Evolutionary conservation across 2,888 invertebrate genomes (phyloP), one percentile per base, ranked within the genome.

Genomic region (Camponotus fellah): DNA sequence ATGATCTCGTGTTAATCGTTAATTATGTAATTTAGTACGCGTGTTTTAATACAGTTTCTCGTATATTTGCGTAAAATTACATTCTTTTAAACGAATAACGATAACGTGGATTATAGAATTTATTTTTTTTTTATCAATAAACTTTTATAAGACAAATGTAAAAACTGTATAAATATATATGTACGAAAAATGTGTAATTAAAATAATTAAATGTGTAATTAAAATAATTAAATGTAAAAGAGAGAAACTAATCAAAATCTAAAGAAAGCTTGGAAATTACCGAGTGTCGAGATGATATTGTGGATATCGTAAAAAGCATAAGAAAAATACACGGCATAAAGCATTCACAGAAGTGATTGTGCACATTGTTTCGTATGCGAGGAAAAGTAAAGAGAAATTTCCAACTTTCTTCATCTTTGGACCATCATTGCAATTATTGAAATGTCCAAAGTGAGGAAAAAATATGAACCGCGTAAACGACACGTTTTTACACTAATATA

Each of bases 381-480:
- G 17, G 21, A 76, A 76, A 65, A 34, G 62, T 43, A 43, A 32
- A 74, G 74, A 74, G 74, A 74, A 62, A 74, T 74, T 62, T 32
- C n/a, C 43, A 12, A 62, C 60, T 43, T 62, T 74, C 32, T n/a
- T 74, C 32, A 14, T 9, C 43, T 32, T 26, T 26, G 9, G 60
- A 43, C 43, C 12, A 60, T 32, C 32, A 12, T 34, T 21, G 43
- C 43, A 6, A 37, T 37, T 4, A 37, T 37, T 60, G 43, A n/a
- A n/a, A 62, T 8, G n/a, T 43, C 0, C 62, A 10, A 64, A 64
- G 32, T 74, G 32, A 43, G 3, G 8, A 53, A 53, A 3, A 49
- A n/a, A 49, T 17, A 64, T 75, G 34, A 43, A 43, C 14, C 46
- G 43, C 64, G 14, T 53, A 46, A 43, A 75, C n/a, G n/a, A 75